Evolutionary conservation across 2,113 vertebrate species (phyloP), one percentile per base, ranked within the genome.

Genomic region (Sula dactylatra): DNA sequence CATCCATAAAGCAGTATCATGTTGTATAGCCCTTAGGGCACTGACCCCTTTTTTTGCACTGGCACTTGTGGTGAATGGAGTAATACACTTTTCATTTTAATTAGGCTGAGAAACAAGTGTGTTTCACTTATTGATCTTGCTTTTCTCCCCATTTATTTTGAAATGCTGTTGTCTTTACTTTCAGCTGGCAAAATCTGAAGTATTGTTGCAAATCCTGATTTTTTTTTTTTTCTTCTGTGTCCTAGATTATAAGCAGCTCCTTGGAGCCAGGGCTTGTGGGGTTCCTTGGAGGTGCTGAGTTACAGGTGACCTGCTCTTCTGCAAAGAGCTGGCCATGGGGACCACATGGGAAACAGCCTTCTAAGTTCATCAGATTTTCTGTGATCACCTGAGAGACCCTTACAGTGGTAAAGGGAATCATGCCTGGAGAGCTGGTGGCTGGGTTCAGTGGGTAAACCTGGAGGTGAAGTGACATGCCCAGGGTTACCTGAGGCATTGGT

Each of bases 51-150:
- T 69, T 70, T 71, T 90, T 70, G 32, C n/a, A 13, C 32, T 84
- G 59, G 36, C 70, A 56, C 34, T 82, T 52, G 19, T 61, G 24
- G 50, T 69, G 61, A 86, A 52, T 16, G 45, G 62, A 82, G 20
- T 70, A 84, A 74, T 52, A 32, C 3, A 4, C n/a, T 78, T 92
- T 67, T 92, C 2, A 6, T 65, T 93, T 94, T 86, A 88, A 88
- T 94, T 86, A 82, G 84, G 13, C 59, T 77, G 69, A 76, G 49
- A 90, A 85, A 77, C 40, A 54, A 77, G 47, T 34, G n/a, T n/a
- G n/a, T 54, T 77, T 80, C 58, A 56, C 69, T 62, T 82, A 44
- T 11, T 79, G 54, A 67, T 82, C 54, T 84, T 42, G 5, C 21
- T 79, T 50, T 62, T 56, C 31, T 77, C 29, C 36, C 27, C 25